These are phyloP conservation scores for Vanessa atalanta DNA, from an alignment of 1,140 invertebrate species.

Conservation along the genomic window DNA sequence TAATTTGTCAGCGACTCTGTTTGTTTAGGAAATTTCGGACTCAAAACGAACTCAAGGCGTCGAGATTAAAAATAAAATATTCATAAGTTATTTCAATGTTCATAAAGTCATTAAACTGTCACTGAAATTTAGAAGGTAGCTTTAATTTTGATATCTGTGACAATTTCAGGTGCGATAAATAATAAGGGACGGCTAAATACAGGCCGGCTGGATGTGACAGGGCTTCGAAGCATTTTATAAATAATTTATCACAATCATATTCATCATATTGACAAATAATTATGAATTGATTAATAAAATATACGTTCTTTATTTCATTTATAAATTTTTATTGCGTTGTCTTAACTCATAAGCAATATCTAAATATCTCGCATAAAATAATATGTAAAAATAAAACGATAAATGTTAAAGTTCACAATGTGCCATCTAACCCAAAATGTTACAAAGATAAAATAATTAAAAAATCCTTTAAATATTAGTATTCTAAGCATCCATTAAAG, in stretches of 20 bases:
- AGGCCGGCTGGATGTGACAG: background rate
- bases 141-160: constrained; percentile 22
- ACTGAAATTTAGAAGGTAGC: constrained; percentile 21
- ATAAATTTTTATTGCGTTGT: no score
- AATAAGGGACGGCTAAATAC: background rate
- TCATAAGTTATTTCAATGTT: constrained; percentile 32
- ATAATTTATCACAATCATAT: background rate
- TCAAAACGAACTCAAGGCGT: constrained; percentile 20
- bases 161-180: constrained; percentile 6
- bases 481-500: no score
- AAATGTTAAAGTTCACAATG: no score
- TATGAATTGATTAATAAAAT: no score
- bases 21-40: constrained; percentile 34
- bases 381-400: no score
- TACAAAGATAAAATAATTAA: no score
- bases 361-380: no score
- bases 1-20: constrained; percentile 32
- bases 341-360: no score
- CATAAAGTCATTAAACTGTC: constrained; percentile 33
- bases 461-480: no score
- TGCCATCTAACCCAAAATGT: no score
- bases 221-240: background rate
- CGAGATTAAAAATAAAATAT: constrained; percentile 37
- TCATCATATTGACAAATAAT: no score
- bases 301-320: no score